A percentile compares a stretch with the other conserved stretches of the same genome.
These are phyloP conservation scores for Crypturellus tataupa DNA, from an alignment of 2,797 vertebrate genomes.

Conservation along the genomic window DNA sequence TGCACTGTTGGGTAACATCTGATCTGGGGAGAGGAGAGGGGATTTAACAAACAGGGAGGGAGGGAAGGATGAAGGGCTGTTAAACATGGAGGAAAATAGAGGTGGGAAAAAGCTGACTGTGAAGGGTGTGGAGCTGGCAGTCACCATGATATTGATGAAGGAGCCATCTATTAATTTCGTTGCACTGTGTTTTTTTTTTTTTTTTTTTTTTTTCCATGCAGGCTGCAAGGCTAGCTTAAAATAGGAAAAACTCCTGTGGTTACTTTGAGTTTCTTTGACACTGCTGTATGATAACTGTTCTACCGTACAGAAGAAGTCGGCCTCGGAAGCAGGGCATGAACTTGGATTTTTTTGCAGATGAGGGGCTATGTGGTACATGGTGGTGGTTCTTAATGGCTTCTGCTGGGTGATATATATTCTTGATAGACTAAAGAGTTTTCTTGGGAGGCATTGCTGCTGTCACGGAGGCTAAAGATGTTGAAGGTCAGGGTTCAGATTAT, in stretches of 20 bases:
- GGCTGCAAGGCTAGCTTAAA: neutral
- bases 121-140: neutral
- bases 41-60: neutral
- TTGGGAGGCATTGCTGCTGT: slow-evolving; percentile 9
- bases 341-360: neutral
- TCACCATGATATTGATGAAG: fast-evolving
- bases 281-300: neutral
- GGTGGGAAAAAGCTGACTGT: neutral
- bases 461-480: neutral
- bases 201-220: neutral
- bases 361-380: neutral
- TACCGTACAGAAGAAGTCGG: neutral
- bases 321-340: neutral
- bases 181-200: neutral
- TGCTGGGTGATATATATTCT: neutral
- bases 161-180: neutral
- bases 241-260: fast-evolving
- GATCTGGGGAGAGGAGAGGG: neutral
- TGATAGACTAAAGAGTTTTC: neutral
- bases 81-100: neutral
- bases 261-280: neutral
- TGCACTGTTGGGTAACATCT: neutral
- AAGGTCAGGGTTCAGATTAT: neutral
- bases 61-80: neutral
- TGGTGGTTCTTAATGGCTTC: neutral